Percentiles rank a stretch among this genome's conserved stretches.
Evolutionary conservation across 1,140 invertebrate genomes (phyloP).

Genomic region (Spodoptera frugiperda): DNA sequence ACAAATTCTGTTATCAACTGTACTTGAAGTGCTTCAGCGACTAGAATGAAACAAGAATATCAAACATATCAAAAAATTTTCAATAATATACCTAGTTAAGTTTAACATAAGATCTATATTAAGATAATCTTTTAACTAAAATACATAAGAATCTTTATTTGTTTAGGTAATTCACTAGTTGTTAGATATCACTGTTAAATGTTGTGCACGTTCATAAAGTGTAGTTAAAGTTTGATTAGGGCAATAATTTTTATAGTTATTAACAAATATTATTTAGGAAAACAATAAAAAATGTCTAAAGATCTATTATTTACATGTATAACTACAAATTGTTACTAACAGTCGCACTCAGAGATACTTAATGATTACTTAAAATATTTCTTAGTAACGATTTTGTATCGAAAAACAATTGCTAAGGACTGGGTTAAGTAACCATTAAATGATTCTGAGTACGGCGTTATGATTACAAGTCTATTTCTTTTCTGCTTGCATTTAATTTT

Average conservation of each 20-base stretch:
- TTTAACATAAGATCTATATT: constrained; percentile 70
- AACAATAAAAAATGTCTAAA: constrained; percentile 49
- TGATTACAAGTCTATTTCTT: constrained; percentile 30
- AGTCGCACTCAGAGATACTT: too few species aligned
- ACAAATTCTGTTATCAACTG: not conserved
- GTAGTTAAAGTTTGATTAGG: constrained; percentile 76
- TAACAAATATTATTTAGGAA: constrained; percentile 60
- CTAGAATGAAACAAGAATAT: constrained; percentile 77
- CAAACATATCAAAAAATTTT: constrained; percentile 82
- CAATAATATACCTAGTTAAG: constrained; percentile 68
- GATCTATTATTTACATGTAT: constrained; percentile 40
- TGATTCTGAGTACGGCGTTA: too few species aligned
- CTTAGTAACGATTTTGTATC: too few species aligned
- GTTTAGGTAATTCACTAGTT: constrained; percentile 78
- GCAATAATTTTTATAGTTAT: constrained; percentile 82
- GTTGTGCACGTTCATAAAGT: constrained; percentile 81
- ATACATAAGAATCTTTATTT: constrained; percentile 68
- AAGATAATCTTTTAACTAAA: constrained; percentile 70
- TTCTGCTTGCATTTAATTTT: constrained; percentile 25
- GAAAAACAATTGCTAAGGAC: too few species aligned
- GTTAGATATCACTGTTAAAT: constrained; percentile 85
- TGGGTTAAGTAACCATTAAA: too few species aligned
- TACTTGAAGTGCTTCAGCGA: constrained; percentile 61
- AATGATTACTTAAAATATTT: too few species aligned
- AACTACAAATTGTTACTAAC: constrained; percentile 36